A percentile compares a stretch with the other conserved stretches of the same genome.
Evolutionary conservation across 2,888 invertebrate genomes (phyloP).

Genomic region (Lasiommata megera): DNA sequence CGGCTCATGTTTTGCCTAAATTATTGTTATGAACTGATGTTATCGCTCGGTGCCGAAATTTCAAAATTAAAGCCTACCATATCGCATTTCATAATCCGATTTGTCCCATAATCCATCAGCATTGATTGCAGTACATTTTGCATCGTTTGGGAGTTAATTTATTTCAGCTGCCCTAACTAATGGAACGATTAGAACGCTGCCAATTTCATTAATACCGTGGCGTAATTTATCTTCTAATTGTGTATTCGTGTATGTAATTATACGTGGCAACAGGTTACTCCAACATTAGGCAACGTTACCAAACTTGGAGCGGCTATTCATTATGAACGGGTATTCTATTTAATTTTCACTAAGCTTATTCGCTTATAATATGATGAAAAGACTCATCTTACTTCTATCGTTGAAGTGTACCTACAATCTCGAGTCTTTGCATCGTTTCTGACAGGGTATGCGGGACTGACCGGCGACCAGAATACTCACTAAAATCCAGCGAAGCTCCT

Average conservation of each 20-base stretch:
- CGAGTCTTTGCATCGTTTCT: too few species aligned
- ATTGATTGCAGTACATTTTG: constrained; percentile 1
- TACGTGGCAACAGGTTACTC: constrained; percentile 9
- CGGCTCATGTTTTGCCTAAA: neutral
- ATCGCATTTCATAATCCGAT: neutral
- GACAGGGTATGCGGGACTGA: too few species aligned
- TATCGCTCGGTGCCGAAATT: neutral
- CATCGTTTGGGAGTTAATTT: constrained; percentile 3
- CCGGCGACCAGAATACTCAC: too few species aligned
- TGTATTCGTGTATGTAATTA: constrained; percentile 5
- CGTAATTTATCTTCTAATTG: constrained; percentile 5
- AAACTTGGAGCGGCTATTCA: neutral
- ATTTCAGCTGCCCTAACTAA: constrained; percentile 8
- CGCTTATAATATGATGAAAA: too few species aligned
- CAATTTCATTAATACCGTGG: constrained; percentile 1
- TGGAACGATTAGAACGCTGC: constrained; percentile 5
- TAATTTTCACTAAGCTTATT: neutral
- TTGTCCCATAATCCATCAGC: constrained; percentile 4
- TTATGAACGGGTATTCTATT: neutral
- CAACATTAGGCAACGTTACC: neutral
- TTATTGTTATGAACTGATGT: neutral
- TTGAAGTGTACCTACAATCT: too few species aligned
- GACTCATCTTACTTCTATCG: too few species aligned
- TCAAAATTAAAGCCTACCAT: neutral
- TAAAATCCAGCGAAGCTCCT: too few species aligned